Evolutionary conservation across 2,113 vertebrate species (phyloP).

Genomic region (Abramis brama): DNA sequence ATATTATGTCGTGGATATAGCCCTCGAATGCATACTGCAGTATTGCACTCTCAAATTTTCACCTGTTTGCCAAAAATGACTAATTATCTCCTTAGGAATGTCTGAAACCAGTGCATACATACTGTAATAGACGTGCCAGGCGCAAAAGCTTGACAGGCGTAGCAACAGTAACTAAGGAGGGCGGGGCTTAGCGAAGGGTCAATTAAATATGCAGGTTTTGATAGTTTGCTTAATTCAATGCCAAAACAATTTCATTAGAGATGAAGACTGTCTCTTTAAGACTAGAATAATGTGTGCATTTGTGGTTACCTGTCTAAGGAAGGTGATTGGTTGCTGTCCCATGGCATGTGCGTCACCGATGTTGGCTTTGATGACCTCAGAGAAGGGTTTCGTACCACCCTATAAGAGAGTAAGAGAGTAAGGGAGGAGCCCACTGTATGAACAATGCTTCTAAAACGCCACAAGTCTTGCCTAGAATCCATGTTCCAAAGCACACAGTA

Average conservation of each 20-base stretch:
- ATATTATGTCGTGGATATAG: too few relatives aligned
- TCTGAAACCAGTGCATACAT: too few relatives aligned
- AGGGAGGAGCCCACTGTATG: background rate
- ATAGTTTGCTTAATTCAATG: background rate
- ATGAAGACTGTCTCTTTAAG: background rate
- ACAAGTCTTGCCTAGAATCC: background rate
- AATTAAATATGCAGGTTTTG: background rate
- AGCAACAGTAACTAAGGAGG: too few relatives aligned
- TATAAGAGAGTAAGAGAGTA: constrained; percentile 53
- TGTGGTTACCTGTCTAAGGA: constrained; percentile 86
- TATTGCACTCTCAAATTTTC: too few relatives aligned
- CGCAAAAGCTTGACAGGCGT: too few relatives aligned
- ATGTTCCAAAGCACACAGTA: background rate
- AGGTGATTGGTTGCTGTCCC: constrained; percentile 92
- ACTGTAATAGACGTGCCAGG: too few relatives aligned
- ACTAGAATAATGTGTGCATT: background rate
- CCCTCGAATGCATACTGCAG: too few relatives aligned
- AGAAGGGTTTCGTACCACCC: constrained; percentile 89
- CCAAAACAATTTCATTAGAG: background rate
- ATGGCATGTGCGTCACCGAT: constrained; percentile 92
- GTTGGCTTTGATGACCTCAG: constrained; percentile 91
- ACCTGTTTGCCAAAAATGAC: too few relatives aligned
- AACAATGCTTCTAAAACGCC: background rate
- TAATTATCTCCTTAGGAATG: too few relatives aligned
- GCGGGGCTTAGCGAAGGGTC: too few relatives aligned